These are phyloP conservation scores for Myotis planiceps DNA, from an alignment of 2,797 vertebrate species.

Conservation along the genomic window DNA sequence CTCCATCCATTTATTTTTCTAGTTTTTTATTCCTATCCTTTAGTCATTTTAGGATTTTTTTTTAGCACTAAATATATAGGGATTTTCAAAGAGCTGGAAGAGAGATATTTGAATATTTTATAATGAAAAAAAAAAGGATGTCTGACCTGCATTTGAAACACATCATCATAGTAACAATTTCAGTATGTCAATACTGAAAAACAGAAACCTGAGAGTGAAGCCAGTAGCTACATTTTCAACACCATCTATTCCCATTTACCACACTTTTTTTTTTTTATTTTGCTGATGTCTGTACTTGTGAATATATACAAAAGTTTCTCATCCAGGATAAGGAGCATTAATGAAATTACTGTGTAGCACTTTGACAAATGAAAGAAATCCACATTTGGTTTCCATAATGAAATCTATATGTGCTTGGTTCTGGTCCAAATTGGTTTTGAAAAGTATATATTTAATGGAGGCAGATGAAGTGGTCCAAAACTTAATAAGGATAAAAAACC, in stretches of 20 bases:
- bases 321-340: slow-evolving; percentile 50
- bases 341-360: slow-evolving; percentile 68
- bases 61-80: background rate
- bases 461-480: slow-evolving; percentile 57
- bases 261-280: background rate
- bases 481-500: slow-evolving; percentile 51
- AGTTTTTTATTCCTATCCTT: background rate
- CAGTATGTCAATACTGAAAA: slow-evolving; percentile 19
- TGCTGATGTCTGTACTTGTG: slow-evolving; percentile 48
- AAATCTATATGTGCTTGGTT: slow-evolving; percentile 69
- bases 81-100: background rate
- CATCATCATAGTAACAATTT: background rate
- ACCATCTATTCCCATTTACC: slow-evolving; percentile 24
- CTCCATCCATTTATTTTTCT: background rate
- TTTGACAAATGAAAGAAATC: slow-evolving; percentile 72
- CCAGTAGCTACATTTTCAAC: slow-evolving; percentile 45
- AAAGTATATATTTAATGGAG: slow-evolving; percentile 69
- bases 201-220: background rate
- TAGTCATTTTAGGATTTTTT: background rate
- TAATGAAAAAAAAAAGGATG: background rate
- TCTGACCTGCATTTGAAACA: slow-evolving; percentile 44
- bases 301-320: slow-evolving; percentile 46
- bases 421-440: slow-evolving; percentile 65
- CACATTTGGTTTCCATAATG: slow-evolving; percentile 64
- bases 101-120: slow-evolving; percentile 32